phyloP scores from a whole-genome alignment of 1,140 invertebrate genomes.

The Megalopta genalis region DNA sequence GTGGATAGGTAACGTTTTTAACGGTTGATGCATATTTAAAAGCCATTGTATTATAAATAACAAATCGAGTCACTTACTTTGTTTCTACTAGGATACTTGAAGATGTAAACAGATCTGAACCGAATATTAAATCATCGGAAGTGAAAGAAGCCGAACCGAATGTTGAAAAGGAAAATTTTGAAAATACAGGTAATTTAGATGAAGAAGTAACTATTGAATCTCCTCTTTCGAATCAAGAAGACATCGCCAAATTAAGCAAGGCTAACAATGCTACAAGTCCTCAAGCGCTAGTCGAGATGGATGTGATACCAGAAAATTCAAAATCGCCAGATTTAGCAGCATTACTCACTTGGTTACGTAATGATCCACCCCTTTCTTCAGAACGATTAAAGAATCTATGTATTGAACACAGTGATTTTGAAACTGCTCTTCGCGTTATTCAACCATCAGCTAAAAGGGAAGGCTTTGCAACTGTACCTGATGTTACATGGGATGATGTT shows the following conservation, averaged over 20 bases:
- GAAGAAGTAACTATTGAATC: conserved; percentile 14
- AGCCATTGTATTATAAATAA: not conserved
- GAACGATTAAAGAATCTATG: conserved; percentile 83
- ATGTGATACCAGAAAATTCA: conserved; percentile 48
- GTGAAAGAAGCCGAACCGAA: conserved; percentile 18
- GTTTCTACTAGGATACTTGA: conserved; percentile 49
- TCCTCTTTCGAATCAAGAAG: conserved; percentile 14
- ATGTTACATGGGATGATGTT: conserved; percentile 98
- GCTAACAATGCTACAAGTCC: conserved; percentile 7
- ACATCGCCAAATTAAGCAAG: conserved; percentile 14
- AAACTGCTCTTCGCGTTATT: conserved; percentile 88
- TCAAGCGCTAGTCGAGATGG: conserved; percentile 35
- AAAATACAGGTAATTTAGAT: conserved; percentile 49
- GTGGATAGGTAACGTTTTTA: conserved; percentile 83
- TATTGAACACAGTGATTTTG: conserved; percentile 88
- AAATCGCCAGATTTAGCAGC: conserved; percentile 56
- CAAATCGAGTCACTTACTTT: not conserved
- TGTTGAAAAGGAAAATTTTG: conserved; percentile 30
- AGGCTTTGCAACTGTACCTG: conserved; percentile 98
- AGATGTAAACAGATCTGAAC: conserved; percentile 42
- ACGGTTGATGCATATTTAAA: not conserved
- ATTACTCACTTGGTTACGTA: conserved; percentile 82
- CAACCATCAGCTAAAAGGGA: conserved; percentile 97
- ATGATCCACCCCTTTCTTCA: conserved; percentile 80
- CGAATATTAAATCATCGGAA: conserved; percentile 34